These are phyloP conservation scores for Sebastes vulpes DNA, from an alignment of 2,797 vertebrate species.

Conservation along the genomic window DNA sequence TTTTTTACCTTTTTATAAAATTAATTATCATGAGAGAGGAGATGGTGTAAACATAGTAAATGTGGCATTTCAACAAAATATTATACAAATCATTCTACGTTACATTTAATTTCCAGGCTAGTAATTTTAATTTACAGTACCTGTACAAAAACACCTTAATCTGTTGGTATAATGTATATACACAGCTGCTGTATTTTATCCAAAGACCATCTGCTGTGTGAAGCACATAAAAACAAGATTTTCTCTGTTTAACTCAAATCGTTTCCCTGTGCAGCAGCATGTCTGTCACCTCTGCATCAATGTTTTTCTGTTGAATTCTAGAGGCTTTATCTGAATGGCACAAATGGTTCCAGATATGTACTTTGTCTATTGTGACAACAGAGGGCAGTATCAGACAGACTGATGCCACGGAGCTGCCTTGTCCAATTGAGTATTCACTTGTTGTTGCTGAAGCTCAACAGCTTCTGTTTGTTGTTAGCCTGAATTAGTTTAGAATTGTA, in stretches of 20 bases:
- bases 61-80: background rate
- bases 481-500: constrained; percentile 12
- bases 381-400: constrained; percentile 69
- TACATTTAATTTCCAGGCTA: background rate
- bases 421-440: background rate
- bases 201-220: background rate
- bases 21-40: background rate
- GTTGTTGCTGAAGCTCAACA: constrained; percentile 7
- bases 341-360: constrained; percentile 26
- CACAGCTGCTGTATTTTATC: background rate
- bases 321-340: background rate
- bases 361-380: constrained; percentile 40
- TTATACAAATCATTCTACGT: background rate
- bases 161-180: no score
- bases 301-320: background rate
- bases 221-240: background rate
- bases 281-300: background rate
- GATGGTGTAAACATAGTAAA: background rate
- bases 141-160: background rate
- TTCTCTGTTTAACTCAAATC: background rate
- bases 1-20: background rate
- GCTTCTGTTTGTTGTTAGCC: constrained; percentile 10
- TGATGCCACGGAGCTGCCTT: background rate
- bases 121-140: background rate
- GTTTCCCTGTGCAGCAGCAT: rapidly evolving